Evolutionary conservation across 2,888 invertebrate species (phyloP), one percentile per base, ranked within the genome.

Genomic region (Ypsolopha sequella): DNA sequence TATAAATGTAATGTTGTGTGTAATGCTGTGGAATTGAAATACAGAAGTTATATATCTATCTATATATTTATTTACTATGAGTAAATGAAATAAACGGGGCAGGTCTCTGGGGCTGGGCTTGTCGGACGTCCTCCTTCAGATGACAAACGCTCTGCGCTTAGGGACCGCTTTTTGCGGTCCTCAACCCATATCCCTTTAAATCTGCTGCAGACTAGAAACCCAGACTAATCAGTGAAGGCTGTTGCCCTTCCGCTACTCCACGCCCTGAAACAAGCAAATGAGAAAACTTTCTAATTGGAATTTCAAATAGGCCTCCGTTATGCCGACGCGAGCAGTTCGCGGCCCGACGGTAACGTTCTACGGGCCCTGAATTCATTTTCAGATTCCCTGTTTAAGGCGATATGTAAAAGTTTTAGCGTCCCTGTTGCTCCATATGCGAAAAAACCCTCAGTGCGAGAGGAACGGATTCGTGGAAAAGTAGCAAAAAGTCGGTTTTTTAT

Each of bases 261-360:
- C 81, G 73, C 79, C 76, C 80, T 78, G 80, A 81, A 80, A 84
- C 82, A 81, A 79, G 76, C 80, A 85, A 85, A 85, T 85, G 84
- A 84, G 84, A 84, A 85, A 85, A 85, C 81, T 85, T 85, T 85
- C 79, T 84, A 84, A 85, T 85, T 84, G 85, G 82, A 85, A 84
- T 77, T 85, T 85, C 81, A 84, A 84, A 84, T 80, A 80, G 80
- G 79, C 77, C 68, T 71, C 74, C 79, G 79, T 79, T 81, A 79
- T 79, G 74, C 73, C 71, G 76, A 78, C 69, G 76, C 75, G 73
- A 75, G 71, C 72, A 72, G 73, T 77, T 79, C 73, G 75, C 75
- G 76, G 73, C 24, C 24, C 24, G 24, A 4, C 24, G 24, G 24
- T 24, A 3, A 24, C 24, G 24, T 24, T 24, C 24, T 24, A 24